Base-by-base conservation (phyloP, 2,888 invertebrate genomes). In the Julus scanicus region DNA sequence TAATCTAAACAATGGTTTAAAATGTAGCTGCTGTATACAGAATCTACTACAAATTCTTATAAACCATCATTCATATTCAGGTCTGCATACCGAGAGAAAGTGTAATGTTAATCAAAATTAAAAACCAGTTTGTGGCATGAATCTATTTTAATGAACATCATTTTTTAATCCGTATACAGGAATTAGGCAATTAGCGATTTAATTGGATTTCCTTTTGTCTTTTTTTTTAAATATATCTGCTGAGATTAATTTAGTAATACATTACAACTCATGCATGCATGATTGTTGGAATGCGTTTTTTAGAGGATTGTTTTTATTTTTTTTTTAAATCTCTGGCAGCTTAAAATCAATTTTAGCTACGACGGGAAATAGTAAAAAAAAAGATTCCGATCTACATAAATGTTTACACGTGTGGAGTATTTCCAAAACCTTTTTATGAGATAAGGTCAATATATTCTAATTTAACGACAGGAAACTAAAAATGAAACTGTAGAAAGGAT, bases 131-230 rank as follows among this genome's bases (percentile, higher is more conserved):
- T 80, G 80, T 37, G 80, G 13, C 29, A 20, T 80, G 80, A 80
- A 37, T 80, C 11, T 80, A 80, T 29, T 37, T 80, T 37, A 80
- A 80, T 80, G 80, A 80, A 13, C 80, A 4, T 13, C 80, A 20
- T 37, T 37, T 37, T 63, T 80, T 37, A 80, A 80, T 80, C 37
- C 80, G 80, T 4, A 13, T 44, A 44, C 13, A 5, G 80, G 29
- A 80, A 29, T 80, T 80, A 37, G 9, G 37, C 11, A 80, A 37
- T 80, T 15, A 13, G 37, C 80, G 37, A 13, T 37, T 37, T 80
- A 80, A 80, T 80, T 80, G 80, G 80, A 80, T 80, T 80, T 80
- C 80, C 80, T 80, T 80, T 80, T 80, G 71, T 11, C 29, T 80
- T 80, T 80, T 80, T 80, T 80, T 4, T 80, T 37, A 80, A 37